Evolutionary conservation across 2,888 invertebrate genomes (phyloP).

Genomic region (Plemyria rubiginata): DNA sequence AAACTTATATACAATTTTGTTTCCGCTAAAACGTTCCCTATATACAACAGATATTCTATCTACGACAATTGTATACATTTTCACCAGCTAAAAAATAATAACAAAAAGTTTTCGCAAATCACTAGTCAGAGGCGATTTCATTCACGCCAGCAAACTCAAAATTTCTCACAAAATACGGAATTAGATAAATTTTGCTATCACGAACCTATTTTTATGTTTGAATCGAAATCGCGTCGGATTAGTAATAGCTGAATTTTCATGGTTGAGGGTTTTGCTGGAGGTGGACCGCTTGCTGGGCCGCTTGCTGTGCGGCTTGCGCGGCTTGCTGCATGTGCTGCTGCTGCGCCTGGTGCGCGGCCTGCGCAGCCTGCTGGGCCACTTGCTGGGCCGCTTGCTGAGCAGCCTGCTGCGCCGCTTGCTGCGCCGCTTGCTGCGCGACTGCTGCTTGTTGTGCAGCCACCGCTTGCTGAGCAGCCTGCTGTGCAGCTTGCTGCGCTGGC

Average conservation of each 20-base stretch:
- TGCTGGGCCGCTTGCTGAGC: constrained; percentile 62
- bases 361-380: constrained; percentile 54
- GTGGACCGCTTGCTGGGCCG: constrained; percentile 82
- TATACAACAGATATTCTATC: constrained; percentile 78
- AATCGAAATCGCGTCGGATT: constrained; percentile 84
- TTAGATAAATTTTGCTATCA: constrained; percentile 52
- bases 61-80: constrained; percentile 66
- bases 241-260: constrained; percentile 94
- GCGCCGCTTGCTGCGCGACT: constrained; percentile 47
- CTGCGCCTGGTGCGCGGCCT: constrained; percentile 66
- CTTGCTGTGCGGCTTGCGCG: constrained; percentile 77
- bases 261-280: constrained; percentile 86
- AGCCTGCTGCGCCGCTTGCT: constrained; percentile 72
- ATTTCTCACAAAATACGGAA: constrained; percentile 42
- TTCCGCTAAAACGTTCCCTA: constrained; percentile 69
- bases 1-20: constrained; percentile 73
- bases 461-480: constrained; percentile 65
- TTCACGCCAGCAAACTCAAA: constrained; percentile 54
- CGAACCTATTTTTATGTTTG: constrained; percentile 49
- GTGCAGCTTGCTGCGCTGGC: constrained; percentile 74
- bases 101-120: constrained; percentile 54
- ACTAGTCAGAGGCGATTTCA: constrained; percentile 81
- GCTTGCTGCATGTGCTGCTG: constrained; percentile 73
- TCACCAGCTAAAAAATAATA: constrained; percentile 52
- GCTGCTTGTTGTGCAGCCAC: constrained; percentile 51